Base-by-base conservation (phyloP, 2,888 invertebrate genomes). In the Oxyteleia sp. region DNA sequence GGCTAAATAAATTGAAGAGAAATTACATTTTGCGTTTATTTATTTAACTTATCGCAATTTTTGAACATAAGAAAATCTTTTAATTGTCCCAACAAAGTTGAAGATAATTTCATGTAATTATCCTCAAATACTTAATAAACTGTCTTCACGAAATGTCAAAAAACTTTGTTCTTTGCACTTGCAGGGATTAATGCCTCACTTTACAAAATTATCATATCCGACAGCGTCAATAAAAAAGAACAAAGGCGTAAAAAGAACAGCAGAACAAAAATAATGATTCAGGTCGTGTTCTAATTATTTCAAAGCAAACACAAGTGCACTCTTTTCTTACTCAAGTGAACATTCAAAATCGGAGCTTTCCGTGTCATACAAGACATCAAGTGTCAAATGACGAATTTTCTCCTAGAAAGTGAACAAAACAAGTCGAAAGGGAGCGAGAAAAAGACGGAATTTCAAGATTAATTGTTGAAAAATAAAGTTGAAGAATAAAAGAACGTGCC, bases 251-350 rank as follows among this genome's bases (percentile, higher is more conserved):
- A 38, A 49, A 51, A 51, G 38, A 38, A 53, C 35, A 45, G 26
- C n/a, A 45, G 20, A 23, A 59, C 57, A 49, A 29, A 43, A 71
- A 43, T 71, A 71, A 59, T 59, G 45, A 71, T 71, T 71, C 57
- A 71, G 69, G 57, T 59, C 69, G 57, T 10, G 69, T 71, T 59
- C 69, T 71, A 59, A 59, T 71, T 71, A 71, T 47, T 71, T 71
- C 49, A 59, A 71, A 71, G 68, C 43, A 55, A 69, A 45, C 47
- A 49, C 38, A 59, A 59, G 69, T 59, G 59, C 49, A 35, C 38
- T 71, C 35, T 45, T 55, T 69, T 35, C 29, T 59, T 43, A 15
- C 16, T 59, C 15, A 57, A 71, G 59, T 71, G 57, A 71, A 71
- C 57, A 71, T 71, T 57, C 57, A 71, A 71, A 71, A 59, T 71